These are phyloP conservation scores for Sebastes dallii DNA, from an alignment of 2,797 vertebrate genomes.

Conservation along the genomic window DNA sequence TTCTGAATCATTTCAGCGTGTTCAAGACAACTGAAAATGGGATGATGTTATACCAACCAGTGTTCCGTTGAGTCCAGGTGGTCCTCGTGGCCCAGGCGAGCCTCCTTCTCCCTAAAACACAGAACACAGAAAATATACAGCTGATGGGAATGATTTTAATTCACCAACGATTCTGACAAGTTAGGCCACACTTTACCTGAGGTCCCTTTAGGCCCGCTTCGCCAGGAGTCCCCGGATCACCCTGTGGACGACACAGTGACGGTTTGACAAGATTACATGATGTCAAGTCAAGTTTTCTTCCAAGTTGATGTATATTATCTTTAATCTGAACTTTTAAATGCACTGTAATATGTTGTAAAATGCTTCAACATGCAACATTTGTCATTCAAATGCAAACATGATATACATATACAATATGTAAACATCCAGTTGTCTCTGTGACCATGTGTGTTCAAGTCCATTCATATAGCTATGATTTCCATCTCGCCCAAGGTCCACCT, in stretches of 20 bases:
- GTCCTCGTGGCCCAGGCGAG: conserved; percentile 71
- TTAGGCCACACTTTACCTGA: conserved; percentile 61
- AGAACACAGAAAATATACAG: neutral
- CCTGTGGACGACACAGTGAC: conserved; percentile 60
- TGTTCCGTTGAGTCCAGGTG: conserved; percentile 66
- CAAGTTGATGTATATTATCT: neutral
- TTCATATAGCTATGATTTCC: neutral
- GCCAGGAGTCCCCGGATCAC: conserved; percentile 74
- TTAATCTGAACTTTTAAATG: neutral
- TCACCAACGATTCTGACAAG: neutral
- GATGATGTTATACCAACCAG: conserved; percentile 51
- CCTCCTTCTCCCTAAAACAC: conserved; percentile 75
- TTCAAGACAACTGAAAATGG: neutral
- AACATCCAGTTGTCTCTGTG: neutral
- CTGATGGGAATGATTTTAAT: neutral
- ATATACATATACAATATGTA: neutral
- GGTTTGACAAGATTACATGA: neutral
- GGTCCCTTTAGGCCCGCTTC: conserved; percentile 65
- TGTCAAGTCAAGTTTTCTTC: neutral
- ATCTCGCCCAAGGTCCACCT: neutral
- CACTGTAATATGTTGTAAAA: neutral
- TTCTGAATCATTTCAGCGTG: neutral
- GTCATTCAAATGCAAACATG: neutral
- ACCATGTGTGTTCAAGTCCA: neutral
- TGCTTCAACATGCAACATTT: neutral